phyloP scores from a whole-genome alignment of 1,140 invertebrate species.

The Sycobia sp. region DNA sequence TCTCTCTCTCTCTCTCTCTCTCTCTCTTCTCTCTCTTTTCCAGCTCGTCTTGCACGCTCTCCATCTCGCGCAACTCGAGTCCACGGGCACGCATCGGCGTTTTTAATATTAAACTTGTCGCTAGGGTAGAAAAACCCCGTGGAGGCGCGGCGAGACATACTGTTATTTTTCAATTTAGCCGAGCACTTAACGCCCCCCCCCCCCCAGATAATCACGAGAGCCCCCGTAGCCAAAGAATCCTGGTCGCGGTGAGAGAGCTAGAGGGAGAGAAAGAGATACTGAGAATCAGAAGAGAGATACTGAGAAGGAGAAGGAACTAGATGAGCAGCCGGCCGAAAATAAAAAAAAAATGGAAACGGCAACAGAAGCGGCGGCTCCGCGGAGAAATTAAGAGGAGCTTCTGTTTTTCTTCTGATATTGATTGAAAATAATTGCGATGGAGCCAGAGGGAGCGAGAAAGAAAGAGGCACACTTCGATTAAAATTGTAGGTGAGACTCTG shows the following conservation, averaged over 20 bases:
- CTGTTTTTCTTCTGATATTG: conserved; percentile 3
- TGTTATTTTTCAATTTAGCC: conserved; percentile 37
- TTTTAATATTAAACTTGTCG: conserved; percentile 23
- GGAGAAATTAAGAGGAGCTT: background rate
- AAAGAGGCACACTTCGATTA: too few relatives aligned
- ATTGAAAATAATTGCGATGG: background rate
- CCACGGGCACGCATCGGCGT: background rate
- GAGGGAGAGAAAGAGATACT: background rate
- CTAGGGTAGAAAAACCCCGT: conserved; percentile 23
- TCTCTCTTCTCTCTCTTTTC: background rate
- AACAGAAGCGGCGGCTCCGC: background rate
- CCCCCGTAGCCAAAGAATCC: conserved; percentile 14
- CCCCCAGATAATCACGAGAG: conserved; percentile 15
- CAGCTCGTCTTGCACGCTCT: too few relatives aligned
- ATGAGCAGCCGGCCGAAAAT: background rate
- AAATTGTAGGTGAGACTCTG: too few relatives aligned
- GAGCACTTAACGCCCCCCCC: conserved; percentile 23
- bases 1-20: background rate
- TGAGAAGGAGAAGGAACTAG: too few relatives aligned
- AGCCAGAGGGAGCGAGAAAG: too few relatives aligned
- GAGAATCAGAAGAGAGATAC: conserved; percentile 1
- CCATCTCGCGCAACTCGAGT: background rate
- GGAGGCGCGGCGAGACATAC: too few relatives aligned
- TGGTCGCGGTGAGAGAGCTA: too few relatives aligned
- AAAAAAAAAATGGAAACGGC: background rate